A percentile compares a stretch with the other conserved stretches of the same genome.
Conservation (phyloP, 2,888 invertebrate species). For the Idaea aversata region DNA sequence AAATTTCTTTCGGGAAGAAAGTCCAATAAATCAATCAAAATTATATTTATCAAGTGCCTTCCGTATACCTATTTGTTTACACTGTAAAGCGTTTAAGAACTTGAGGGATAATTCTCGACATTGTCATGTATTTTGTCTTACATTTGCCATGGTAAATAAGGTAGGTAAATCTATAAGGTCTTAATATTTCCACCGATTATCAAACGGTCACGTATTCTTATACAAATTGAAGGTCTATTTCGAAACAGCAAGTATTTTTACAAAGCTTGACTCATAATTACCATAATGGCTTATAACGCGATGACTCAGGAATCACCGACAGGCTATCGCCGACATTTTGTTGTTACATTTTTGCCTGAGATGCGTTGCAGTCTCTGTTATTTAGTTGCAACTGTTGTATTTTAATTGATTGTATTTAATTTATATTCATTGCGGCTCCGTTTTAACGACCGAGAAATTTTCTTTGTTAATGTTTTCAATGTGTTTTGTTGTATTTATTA, state of each 20-base stretch:
- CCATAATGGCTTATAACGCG: not conserved
- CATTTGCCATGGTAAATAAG: no score
- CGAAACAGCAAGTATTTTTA: not conserved
- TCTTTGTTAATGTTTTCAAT: not conserved
- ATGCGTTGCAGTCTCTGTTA: not conserved
- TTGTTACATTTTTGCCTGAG: not conserved
- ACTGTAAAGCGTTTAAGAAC: not conserved
- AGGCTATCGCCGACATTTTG: not conserved
- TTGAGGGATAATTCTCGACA: not conserved
- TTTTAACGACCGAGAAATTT: not conserved
- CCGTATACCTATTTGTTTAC: no score
- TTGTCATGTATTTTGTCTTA: not conserved
- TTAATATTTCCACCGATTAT: not conserved
- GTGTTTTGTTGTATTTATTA: not conserved
- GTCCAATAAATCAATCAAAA: not conserved
- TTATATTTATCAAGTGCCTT: not conserved
- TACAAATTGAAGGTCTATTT: not conserved
- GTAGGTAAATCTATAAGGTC: not conserved
- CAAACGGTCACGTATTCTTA: not conserved
- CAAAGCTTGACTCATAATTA: not conserved
- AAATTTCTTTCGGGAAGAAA: not conserved
- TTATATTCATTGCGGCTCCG: not conserved
- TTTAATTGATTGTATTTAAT: not conserved
- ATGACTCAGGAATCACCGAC: not conserved
- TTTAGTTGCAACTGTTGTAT: not conserved